Percentiles rank a stretch among this genome's conserved stretches.
These are phyloP conservation scores for Nemopilema nomurai DNA, from an alignment of 30 jellyfish, hydroid and myxozoan species.

Conservation along the genomic window DNA sequence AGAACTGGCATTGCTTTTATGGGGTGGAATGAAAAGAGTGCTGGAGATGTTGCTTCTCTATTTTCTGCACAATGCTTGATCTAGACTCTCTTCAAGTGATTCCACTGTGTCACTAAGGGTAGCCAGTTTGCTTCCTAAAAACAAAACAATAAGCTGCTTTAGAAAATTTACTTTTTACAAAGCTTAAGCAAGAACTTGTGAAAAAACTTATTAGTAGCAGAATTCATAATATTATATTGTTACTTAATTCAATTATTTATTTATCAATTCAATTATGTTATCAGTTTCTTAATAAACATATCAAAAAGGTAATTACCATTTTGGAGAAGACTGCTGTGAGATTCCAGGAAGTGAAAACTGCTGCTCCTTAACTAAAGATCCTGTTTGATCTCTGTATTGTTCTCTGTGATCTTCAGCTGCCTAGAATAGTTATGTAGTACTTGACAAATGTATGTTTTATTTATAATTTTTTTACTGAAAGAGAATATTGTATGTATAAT, in stretches of 20 bases:
- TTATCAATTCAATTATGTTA: too few relatives aligned
- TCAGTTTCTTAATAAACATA: neutral
- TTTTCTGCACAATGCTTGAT: too few relatives aligned
- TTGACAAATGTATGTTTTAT: too few relatives aligned
- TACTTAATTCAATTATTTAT: too few relatives aligned
- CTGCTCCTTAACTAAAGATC: constrained; percentile 14
- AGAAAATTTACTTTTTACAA: neutral
- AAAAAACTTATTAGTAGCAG: too few relatives aligned
- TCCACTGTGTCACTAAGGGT: neutral
- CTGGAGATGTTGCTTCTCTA: too few relatives aligned
- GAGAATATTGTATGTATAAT: too few relatives aligned
- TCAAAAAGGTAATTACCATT: constrained; percentile 20
- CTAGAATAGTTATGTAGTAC: constrained; percentile 10
- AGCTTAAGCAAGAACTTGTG: neutral
- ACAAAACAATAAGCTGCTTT: neutral
- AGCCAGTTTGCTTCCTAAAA: constrained; percentile 20
- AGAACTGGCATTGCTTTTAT: too few relatives aligned
- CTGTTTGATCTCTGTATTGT: constrained; percentile 63
- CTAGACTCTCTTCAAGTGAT: neutral
- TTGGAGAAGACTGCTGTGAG: constrained; percentile 44
- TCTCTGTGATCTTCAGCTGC: constrained; percentile 76
- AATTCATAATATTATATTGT: too few relatives aligned
- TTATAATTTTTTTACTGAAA: too few relatives aligned
- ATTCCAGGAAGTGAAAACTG: constrained; percentile 46
- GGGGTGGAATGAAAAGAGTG: too few relatives aligned